Evolutionary conservation across 2,888 invertebrate genomes (phyloP), one percentile per base, ranked within the genome.

Genomic region (Chymomyza caudatula): DNA sequence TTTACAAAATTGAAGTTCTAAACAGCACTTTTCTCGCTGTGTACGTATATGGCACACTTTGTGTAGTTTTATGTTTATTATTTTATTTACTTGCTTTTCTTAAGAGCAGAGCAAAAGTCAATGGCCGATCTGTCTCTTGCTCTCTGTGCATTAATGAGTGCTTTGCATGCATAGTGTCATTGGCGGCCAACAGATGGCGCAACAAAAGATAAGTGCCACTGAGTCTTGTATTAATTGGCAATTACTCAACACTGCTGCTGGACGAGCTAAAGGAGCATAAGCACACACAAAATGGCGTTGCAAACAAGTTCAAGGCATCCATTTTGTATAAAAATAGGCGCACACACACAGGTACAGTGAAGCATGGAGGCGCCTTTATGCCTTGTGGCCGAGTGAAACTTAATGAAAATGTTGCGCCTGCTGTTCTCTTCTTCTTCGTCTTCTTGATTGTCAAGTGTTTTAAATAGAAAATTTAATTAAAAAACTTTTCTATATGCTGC

Each of bases 381-480:
- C 67, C 54, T 53, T n/a, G n/a, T n/a, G 37, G 37, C 52, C 23
- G 66, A 67, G 59, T 29, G 63, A 64, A 71, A 68, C 73, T 84
- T 81, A 85, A 82, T 86, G 74, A 76, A 85, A 81, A 72, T 44
- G 44, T 71, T 77, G 85, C 83, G 81, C 78, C 85, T 74, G 72
- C 65, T 75, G 69, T 19, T 25, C 6, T n/a, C 49, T 22, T 5
- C 37, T 22, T n/a, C n/a, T 25, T 25, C 42, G 52, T 63, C 64
- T 43, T 29, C 60, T 42, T 6, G 20, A 37, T 42, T 69, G 60
- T 73, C 81, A 74, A 78, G 74, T 84, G 71, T 71, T 61, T 78
- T 65, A 81, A 73, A 81, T 81, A 84, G 69, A 72, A 81, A 82
- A 74, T 86, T 86, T 82, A 81, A 82, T 86, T 86, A 81, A 81